These are phyloP conservation scores for Andrena trimmerana DNA, from an alignment of 2,888 invertebrate genomes.

Conservation along the genomic window DNA sequence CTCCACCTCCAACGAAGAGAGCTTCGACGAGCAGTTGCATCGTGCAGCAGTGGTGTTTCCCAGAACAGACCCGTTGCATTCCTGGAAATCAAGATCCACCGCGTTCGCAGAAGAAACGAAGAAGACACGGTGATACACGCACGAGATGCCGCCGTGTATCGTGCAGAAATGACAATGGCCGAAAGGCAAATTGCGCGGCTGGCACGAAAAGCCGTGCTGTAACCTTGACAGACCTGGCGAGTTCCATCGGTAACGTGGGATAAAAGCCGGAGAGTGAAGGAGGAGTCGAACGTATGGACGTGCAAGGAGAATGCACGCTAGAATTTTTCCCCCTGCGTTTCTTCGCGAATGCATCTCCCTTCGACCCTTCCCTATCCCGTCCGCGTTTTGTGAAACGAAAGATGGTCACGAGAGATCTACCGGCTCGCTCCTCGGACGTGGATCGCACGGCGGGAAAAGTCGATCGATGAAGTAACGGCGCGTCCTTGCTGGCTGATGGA, in stretches of 20 bases:
- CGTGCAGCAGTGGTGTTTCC: neutral
- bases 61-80: neutral
- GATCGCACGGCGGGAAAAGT: slow-evolving; percentile 12
- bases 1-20: too few relatives aligned
- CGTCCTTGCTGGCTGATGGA: slow-evolving; percentile 25
- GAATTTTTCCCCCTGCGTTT: slow-evolving; percentile 41
- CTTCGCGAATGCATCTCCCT: neutral
- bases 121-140: slow-evolving; percentile 33
- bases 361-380: neutral
- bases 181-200: slow-evolving; percentile 73
- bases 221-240: slow-evolving; percentile 62
- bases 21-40: too few relatives aligned
- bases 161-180: slow-evolving; percentile 73
- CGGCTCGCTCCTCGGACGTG: too few relatives aligned
- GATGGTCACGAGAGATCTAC: slow-evolving; percentile 24
- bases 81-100: neutral
- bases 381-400: neutral
- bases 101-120: neutral
- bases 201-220: slow-evolving; percentile 60
- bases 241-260: slow-evolving; percentile 65
- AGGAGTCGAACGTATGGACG: slow-evolving; percentile 22
- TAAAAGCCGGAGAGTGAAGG: slow-evolving; percentile 56
- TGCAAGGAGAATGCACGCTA: slow-evolving; percentile 35
- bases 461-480: slow-evolving; percentile 46
- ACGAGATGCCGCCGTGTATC: slow-evolving; percentile 48